These are phyloP conservation scores for Dasypogon diadema DNA, from an alignment of 2,888 invertebrate genomes.

Conservation along the genomic window DNA sequence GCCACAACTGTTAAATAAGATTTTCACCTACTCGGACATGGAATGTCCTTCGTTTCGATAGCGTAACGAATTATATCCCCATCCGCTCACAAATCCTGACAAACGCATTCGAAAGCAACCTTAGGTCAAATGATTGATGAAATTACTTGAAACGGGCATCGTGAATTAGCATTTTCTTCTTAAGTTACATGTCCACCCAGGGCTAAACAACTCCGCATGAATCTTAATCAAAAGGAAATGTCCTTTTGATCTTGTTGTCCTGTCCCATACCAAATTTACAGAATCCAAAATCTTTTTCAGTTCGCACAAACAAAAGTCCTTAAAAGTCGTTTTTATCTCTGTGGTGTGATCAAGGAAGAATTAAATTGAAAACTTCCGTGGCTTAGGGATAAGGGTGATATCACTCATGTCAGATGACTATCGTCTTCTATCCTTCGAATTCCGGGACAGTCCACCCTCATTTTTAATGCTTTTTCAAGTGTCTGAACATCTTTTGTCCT, in stretches of 20 bases:
- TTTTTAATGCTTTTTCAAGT: slow-evolving; percentile 47
- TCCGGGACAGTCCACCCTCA: slow-evolving; percentile 45
- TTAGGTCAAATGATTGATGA: slow-evolving; percentile 29
- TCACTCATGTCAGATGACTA: slow-evolving; percentile 47
- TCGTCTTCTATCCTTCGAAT: background rate
- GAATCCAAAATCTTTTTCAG: background rate
- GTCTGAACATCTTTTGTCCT: slow-evolving; percentile 29
- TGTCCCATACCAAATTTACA: background rate
- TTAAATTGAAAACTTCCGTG: slow-evolving; percentile 49
- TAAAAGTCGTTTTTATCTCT: slow-evolving; percentile 29
- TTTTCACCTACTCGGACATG: background rate
- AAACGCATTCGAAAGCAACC: background rate
- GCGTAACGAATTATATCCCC: too few species aligned
- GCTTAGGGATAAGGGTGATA: slow-evolving; percentile 39
- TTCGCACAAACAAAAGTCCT: slow-evolving; percentile 37
- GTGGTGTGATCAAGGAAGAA: slow-evolving; percentile 39
- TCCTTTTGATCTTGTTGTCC: slow-evolving; percentile 26
- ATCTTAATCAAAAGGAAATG: slow-evolving; percentile 22
- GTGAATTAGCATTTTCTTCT: slow-evolving; percentile 35
- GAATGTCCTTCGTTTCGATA: slow-evolving; percentile 14
- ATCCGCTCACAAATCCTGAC: background rate
- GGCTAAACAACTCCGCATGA: slow-evolving; percentile 6
- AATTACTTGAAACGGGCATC: slow-evolving; percentile 1
- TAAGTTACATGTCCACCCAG: slow-evolving; percentile 21
- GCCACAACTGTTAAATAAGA: background rate